phyloP scores from a whole-genome alignment of 2,797 vertebrate species.

The Acanthiza pusilla region DNA sequence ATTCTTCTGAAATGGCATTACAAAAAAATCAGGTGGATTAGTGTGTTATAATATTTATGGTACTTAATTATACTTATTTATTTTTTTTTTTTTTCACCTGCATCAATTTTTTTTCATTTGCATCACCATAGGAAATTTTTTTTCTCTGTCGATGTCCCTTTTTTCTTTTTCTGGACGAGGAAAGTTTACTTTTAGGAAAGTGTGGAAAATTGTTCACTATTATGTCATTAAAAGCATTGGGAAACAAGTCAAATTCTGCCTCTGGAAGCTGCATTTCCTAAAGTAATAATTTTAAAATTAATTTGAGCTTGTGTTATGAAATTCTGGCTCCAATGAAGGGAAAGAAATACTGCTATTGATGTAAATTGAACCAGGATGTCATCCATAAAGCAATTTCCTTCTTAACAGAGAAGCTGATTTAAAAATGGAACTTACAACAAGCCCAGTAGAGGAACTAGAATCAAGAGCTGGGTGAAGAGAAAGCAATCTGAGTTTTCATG shows the following conservation, averaged over 20 bases:
- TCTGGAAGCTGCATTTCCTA: not conserved
- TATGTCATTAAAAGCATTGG: not conserved
- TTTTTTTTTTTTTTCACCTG: too few species aligned
- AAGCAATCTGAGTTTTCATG: not conserved
- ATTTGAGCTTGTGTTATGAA: not conserved
- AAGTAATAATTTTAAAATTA: slow-evolving; percentile 3
- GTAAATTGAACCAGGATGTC: slow-evolving; percentile 2
- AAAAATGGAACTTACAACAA: not conserved
- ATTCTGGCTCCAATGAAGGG: not conserved
- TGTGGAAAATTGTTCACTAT: not conserved
- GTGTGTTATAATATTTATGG: not conserved
- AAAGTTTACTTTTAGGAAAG: not conserved
- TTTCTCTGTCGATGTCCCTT: not conserved
- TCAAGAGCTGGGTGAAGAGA: not conserved
- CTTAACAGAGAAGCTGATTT: not conserved
- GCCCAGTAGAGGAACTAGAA: not conserved
- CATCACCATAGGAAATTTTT: not conserved
- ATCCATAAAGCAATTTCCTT: slow-evolving; percentile 21
- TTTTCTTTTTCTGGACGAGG: not conserved
- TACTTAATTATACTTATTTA: not conserved
- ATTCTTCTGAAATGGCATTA: not conserved
- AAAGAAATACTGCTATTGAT: not conserved
- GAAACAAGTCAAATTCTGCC: not conserved
- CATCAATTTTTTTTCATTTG: not conserved
- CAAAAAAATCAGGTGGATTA: not conserved